Percentiles rank a stretch among this genome's conserved stretches.
These are phyloP conservation scores for Bellardia bayeri DNA, from an alignment of 2,888 invertebrate species.

Conservation along the genomic window DNA sequence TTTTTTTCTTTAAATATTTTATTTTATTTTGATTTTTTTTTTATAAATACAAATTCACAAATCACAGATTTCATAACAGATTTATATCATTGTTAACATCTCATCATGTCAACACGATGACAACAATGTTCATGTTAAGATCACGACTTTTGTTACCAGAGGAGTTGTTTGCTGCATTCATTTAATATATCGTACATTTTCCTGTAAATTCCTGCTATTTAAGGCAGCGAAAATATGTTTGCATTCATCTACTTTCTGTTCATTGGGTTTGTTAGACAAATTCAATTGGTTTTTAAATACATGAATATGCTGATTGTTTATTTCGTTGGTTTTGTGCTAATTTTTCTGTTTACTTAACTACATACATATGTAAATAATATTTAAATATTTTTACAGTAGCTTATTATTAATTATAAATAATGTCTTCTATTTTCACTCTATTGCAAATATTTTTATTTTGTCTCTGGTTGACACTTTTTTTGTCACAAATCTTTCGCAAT, in stretches of 20 bases:
- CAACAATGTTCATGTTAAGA: conserved; percentile 6
- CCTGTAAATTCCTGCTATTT: conserved; percentile 39
- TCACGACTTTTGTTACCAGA: background rate
- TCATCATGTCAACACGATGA: background rate
- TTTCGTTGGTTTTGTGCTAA: background rate
- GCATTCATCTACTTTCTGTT: conserved; percentile 2
- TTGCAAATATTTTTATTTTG: background rate
- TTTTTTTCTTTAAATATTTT: background rate
- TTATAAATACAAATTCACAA: no score
- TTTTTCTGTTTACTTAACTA: conserved; percentile 2
- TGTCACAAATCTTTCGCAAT: no score
- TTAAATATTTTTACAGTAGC: conserved; percentile 11
- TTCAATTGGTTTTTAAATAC: background rate
- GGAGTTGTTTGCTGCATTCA: conserved; percentile 2
- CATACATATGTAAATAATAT: background rate
- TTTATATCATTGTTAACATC: conserved; percentile 20
- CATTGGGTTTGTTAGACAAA: conserved; percentile 59
- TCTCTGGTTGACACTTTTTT: background rate
- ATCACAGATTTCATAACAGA: conserved; percentile 55
- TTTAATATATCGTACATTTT: background rate
- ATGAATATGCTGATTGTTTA: background rate
- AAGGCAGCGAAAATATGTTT: background rate
- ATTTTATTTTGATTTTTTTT: no score
- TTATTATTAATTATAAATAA: background rate
- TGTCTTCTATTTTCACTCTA: background rate